Percentiles rank a stretch among this genome's conserved stretches.
These are phyloP conservation scores for Pampus argenteus DNA, from an alignment of 2,797 vertebrate species.

Conservation along the genomic window DNA sequence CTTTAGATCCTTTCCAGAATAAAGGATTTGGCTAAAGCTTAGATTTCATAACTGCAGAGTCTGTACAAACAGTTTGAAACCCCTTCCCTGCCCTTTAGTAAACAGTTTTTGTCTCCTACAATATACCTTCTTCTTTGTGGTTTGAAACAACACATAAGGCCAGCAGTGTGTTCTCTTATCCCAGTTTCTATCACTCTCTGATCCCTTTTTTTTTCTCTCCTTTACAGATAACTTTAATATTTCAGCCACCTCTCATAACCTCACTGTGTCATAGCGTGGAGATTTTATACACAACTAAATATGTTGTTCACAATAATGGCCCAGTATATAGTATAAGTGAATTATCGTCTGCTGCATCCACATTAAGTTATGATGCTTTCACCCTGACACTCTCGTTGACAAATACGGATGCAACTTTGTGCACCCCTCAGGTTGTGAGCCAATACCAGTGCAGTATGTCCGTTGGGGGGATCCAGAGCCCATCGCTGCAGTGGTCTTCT, in stretches of 20 bases:
- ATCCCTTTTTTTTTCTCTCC: background rate
- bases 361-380: background rate
- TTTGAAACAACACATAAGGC: slow-evolving; percentile 2
- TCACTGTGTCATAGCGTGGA: background rate
- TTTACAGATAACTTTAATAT: background rate
- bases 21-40: slow-evolving; percentile 44
- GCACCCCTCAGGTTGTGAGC: slow-evolving; percentile 88
- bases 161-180: background rate
- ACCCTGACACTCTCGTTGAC: background rate
- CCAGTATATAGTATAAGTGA: background rate
- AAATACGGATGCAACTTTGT: background rate
- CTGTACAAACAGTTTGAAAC: slow-evolving; percentile 18
- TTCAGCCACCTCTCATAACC: background rate
- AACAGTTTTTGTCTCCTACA: slow-evolving; percentile 8
- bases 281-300: background rate
- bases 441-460: slow-evolving; percentile 95
- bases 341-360: background rate
- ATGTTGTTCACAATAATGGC: background rate
- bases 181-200: background rate
- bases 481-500: slow-evolving; percentile 97
- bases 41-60: slow-evolving; percentile 31
- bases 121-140: background rate
- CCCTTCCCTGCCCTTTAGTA: background rate
- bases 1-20: slow-evolving; percentile 30
- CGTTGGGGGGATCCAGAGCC: slow-evolving; percentile 98